phyloP scores from a whole-genome alignment of 2,113 vertebrate species.

The Mohoua ochrocephala region DNA sequence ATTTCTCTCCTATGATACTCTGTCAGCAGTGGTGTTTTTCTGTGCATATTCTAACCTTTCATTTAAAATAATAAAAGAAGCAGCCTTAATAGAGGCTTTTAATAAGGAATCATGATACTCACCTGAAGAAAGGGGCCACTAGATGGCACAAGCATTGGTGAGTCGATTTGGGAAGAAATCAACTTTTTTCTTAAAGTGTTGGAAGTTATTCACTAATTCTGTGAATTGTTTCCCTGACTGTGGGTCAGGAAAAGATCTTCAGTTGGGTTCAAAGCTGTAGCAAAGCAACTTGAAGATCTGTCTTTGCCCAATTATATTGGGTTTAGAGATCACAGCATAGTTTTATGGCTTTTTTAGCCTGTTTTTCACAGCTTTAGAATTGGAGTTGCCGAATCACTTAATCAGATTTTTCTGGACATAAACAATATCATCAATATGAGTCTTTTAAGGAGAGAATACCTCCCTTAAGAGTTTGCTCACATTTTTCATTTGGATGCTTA shows the following conservation, averaged over 20 bases:
- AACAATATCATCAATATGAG: background rate
- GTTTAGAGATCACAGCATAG: background rate
- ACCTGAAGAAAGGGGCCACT: background rate
- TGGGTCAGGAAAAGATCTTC: constrained; percentile 20
- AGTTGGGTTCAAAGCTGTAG: background rate
- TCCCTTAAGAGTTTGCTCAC: background rate
- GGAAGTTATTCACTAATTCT: background rate
- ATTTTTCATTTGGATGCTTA: background rate
- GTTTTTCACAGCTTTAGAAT: background rate
- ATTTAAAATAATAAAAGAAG: background rate
- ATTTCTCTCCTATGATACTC: background rate
- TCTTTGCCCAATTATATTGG: constrained; percentile 31
- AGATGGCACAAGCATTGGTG: constrained; percentile 13
- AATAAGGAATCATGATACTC: background rate
- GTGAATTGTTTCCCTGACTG: constrained; percentile 26
- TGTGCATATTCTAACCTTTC: background rate
- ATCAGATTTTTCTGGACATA: background rate
- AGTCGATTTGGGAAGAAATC: background rate
- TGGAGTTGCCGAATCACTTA: background rate
- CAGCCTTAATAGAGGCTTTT: background rate
- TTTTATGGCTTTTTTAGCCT: background rate
- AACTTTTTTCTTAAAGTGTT: background rate
- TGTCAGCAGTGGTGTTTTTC: background rate
- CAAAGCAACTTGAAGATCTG: background rate
- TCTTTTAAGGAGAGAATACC: background rate